phyloP scores from a whole-genome alignment of 2,113 vertebrate species.

The Vidua macroura region DNA sequence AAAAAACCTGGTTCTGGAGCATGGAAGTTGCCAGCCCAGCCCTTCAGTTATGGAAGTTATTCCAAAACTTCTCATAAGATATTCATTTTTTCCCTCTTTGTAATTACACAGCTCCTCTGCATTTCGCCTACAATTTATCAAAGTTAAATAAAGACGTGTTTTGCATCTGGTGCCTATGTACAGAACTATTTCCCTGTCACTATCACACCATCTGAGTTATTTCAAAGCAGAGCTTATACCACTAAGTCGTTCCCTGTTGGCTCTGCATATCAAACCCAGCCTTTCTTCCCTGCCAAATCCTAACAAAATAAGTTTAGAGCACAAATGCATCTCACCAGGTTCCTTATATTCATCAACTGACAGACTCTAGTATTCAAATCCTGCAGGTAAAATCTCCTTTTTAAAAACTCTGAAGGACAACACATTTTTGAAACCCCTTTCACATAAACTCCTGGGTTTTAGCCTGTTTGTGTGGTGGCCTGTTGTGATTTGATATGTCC shows the following conservation, averaged over 20 bases:
- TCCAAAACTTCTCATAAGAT: background rate
- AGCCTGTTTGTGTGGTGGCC: accelerated
- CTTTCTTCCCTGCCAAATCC: background rate
- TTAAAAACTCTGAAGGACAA: background rate
- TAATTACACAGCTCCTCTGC: background rate
- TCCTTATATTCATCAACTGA: accelerated
- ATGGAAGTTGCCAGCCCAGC: background rate
- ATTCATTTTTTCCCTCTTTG: background rate
- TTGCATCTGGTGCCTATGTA: background rate
- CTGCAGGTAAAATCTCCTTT: background rate
- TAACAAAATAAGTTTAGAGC: background rate
- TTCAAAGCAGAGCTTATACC: background rate
- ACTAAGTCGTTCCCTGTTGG: background rate
- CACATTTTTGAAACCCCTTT: background rate
- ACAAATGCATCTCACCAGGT: background rate
- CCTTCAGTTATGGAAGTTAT: background rate
- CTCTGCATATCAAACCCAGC: background rate
- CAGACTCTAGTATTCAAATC: background rate
- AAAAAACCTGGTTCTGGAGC: background rate
- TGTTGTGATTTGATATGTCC: background rate
- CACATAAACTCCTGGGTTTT: background rate
- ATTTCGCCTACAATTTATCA: background rate
- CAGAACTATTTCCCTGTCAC: background rate
- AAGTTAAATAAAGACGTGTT: background rate
- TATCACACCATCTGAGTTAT: accelerated